Conservation (phyloP, 2,797 vertebrate species). For the Chrysolophus pictus region DNA sequence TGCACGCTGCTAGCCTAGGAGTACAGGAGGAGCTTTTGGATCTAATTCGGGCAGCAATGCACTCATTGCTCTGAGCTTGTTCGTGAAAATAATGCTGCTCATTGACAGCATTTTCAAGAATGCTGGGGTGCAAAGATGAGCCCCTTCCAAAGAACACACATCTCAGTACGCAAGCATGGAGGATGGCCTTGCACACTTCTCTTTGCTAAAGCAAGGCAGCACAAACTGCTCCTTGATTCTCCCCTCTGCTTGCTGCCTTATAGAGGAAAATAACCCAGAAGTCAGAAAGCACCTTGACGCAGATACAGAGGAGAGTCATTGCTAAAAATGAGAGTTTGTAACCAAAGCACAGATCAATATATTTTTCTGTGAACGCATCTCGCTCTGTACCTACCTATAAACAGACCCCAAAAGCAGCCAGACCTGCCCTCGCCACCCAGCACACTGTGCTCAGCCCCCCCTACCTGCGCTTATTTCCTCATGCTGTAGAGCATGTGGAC, state of each 20-base stretch:
- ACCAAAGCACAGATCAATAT: not conserved
- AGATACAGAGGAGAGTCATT: not conserved
- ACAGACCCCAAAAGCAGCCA: not conserved
- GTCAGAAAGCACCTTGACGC: not conserved
- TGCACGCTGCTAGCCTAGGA: not conserved
- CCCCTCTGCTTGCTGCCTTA: not conserved
- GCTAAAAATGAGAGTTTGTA: accelerated
- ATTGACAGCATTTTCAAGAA: not conserved
- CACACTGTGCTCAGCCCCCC: not conserved
- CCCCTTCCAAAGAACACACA: not conserved
- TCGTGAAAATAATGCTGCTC: not conserved
- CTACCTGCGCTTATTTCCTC: not conserved
- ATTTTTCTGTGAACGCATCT: not conserved
- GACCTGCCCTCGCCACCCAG: not conserved
- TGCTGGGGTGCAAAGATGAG: not conserved
- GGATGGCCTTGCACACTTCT: not conserved
- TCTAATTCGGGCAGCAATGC: not conserved
- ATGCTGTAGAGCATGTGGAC: not conserved
- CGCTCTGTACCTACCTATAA: not conserved
- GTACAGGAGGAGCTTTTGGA: not conserved
- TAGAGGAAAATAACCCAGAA: not conserved
- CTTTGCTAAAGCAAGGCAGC: not conserved
- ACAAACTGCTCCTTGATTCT: not conserved
- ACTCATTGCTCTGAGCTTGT: not conserved
- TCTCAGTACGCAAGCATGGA: not conserved